Base-by-base conservation (phyloP, 2,888 invertebrate genomes). In the Crioceris asparagi region DNA sequence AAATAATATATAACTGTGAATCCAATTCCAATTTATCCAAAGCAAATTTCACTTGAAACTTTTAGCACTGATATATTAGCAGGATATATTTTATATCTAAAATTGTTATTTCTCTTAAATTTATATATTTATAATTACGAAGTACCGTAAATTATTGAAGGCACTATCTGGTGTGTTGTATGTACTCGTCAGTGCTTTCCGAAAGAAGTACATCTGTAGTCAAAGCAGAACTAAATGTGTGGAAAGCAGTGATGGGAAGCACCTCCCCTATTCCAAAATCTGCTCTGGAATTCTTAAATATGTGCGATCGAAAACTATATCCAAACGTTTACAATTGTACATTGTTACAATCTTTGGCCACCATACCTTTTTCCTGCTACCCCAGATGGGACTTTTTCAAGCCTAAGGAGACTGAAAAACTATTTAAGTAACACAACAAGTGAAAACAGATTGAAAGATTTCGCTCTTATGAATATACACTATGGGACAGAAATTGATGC, bases 301-400 rank as follows among this genome's bases (percentile, higher is more conserved):
- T 30, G 19, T 29, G 36, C 36, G 32, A 37, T 1, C 32, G 16
- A 37, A 37, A 37, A 37, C 37, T 35, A 35, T 35, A 35, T 29
- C 14, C 3, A 29, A 35, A 35, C 17, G 17, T 35, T 29, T 17
- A 29, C 19, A 35, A 34, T 26, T 34, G 2, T 34, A 26, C 26
- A 26, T 26, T 25, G 26, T n/a, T n/a, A n/a, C n/a, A n/a, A n/a
- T n/a, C n/a, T n/a, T n/a, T n/a, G n/a, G n/a, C n/a, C n/a, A n/a
- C 34, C 34, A 26, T 34, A 34, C 26, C 34, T 25, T 6, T 34
- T 25, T 34, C 32, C 17, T 32, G 32, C 32, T 32, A 32, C 17
- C 5, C 2, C 32, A 17, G 34, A 34, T 26, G 26, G 34, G 26
- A 34, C 25, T 23, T 34, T 34, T 14, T 34, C 26, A 25, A 34